These are phyloP conservation scores for Girardia tigrina DNA, from an alignment of 2,888 invertebrate species.

Conservation along the genomic window DNA sequence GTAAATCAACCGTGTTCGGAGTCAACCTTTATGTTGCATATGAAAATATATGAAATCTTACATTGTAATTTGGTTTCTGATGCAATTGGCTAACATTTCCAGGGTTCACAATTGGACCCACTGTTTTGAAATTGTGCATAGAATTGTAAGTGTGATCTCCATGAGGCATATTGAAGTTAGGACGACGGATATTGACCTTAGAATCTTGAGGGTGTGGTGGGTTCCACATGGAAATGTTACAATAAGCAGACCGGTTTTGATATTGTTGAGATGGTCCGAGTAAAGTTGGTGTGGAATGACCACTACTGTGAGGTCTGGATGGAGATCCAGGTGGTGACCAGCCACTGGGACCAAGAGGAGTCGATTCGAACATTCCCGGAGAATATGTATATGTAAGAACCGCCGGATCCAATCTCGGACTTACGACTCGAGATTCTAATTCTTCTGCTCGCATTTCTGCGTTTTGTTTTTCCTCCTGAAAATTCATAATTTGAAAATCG, in stretches of 20 bases:
- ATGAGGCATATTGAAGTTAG: background rate
- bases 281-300: background rate
- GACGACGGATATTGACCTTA: background rate
- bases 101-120: too few species aligned
- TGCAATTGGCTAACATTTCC: background rate
- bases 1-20: too few species aligned
- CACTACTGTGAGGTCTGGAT: background rate
- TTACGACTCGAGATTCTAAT: conserved; percentile 77
- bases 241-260: background rate
- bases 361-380: background rate
- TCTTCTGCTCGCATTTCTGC: conserved; percentile 90
- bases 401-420: background rate
- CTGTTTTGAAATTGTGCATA: background rate
- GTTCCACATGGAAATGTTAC: background rate
- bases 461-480: conserved; percentile 70
- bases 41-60: too few species aligned
- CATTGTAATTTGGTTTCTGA: conserved; percentile 13
- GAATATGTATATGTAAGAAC: background rate
- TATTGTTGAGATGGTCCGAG: background rate
- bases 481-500: background rate
- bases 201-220: background rate
- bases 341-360: background rate
- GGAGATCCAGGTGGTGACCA: background rate
- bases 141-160: background rate
- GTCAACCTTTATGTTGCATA: too few species aligned